These are phyloP conservation scores for Scrobipalpa costella DNA, from an alignment of 2,888 invertebrate genomes.

Conservation along the genomic window DNA sequence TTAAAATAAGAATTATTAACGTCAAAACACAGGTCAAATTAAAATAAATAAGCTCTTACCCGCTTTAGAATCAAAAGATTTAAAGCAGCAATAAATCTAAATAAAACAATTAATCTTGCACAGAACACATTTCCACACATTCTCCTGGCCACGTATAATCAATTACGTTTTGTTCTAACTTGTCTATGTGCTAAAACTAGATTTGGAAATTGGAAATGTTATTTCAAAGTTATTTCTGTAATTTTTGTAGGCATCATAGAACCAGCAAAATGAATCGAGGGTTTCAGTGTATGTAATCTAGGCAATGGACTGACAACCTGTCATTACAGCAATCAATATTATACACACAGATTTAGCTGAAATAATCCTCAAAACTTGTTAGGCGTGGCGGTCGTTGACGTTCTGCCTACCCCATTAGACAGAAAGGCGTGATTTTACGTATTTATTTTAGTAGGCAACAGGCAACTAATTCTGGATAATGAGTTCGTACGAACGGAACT, in stretches of 20 bases:
- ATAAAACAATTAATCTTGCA: neutral
- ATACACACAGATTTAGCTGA: no score
- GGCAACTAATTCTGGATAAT: neutral
- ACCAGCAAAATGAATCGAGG: no score
- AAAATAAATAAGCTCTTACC: no score
- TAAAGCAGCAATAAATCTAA: neutral
- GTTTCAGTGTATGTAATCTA: no score
- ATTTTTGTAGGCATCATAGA: conserved; percentile 10
- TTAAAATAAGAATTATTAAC: no score
- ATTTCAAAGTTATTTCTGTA: conserved; percentile 18
- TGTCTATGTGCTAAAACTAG: conserved; percentile 9
- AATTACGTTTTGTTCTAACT: conserved; percentile 34
- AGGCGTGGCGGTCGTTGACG: no score
- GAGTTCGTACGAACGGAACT: neutral
- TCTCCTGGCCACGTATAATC: conserved; percentile 29
- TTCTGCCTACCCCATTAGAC: no score
- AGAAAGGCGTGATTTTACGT: no score
- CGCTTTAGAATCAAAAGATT: neutral
- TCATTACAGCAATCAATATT: no score
- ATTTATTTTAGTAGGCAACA: neutral
- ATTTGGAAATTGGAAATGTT: conserved; percentile 19
- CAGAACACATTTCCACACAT: neutral
- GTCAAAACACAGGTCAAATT: no score
- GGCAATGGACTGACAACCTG: no score
- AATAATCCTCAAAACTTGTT: no score